These are phyloP conservation scores for Romanogobio albipinnatus DNA, from an alignment of 2,113 vertebrate species.

Conservation along the genomic window DNA sequence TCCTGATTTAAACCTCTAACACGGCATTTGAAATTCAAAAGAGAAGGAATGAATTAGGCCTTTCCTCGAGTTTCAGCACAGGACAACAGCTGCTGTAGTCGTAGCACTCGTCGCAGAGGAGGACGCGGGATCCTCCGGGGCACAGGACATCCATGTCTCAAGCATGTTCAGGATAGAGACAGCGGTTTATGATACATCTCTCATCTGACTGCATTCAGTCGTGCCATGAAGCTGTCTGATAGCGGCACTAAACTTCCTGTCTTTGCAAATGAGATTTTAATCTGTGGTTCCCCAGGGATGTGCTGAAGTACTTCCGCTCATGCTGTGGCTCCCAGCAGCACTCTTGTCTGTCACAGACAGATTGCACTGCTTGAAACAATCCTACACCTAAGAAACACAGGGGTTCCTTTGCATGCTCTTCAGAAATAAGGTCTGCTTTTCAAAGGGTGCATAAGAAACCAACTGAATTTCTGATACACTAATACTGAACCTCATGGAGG, in stretches of 20 bases:
- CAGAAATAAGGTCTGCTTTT: background rate
- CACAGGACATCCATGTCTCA: background rate
- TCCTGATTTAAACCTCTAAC: constrained; percentile 57
- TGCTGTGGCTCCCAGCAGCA: constrained; percentile 68
- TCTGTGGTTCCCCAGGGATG: constrained; percentile 74
- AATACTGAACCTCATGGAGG: background rate
- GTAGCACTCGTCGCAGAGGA: background rate
- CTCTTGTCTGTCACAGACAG: constrained; percentile 63
- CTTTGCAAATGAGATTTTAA: constrained; percentile 79
- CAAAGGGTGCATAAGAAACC: background rate
- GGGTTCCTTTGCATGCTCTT: background rate
- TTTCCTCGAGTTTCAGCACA: background rate
- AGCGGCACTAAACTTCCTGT: constrained; percentile 72
- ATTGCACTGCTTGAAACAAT: constrained; percentile 59
- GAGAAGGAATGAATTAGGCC: constrained; percentile 43
- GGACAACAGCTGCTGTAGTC: constrained; percentile 3
- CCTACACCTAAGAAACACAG: constrained; percentile 56
- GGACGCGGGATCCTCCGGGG: background rate
- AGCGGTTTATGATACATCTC: constrained; percentile 26
- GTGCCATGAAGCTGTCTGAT: constrained; percentile 67
- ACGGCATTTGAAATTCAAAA: constrained; percentile 69
- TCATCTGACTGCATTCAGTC: constrained; percentile 43
- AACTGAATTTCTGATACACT: background rate
- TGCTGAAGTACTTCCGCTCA: constrained; percentile 63
- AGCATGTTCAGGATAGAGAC: background rate